phyloP scores from a whole-genome alignment of 2,888 invertebrate genomes.

The Microchrysa polita region DNA sequence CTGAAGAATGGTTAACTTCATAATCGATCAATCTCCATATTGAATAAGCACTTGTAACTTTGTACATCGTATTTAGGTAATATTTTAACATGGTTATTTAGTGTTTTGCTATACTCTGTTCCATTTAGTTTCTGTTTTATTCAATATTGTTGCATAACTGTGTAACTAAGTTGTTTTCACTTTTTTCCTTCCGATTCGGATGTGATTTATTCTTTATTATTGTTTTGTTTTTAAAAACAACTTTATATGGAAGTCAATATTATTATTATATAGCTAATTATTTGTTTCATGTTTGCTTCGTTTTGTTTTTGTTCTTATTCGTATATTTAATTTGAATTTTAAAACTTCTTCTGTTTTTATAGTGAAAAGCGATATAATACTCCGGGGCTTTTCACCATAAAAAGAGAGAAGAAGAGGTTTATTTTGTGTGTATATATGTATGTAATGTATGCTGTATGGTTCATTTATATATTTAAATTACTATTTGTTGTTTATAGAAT shows the following conservation, averaged over 20 bases:
- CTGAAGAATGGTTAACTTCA: background rate
- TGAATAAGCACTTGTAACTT: constrained; percentile 50
- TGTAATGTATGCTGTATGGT: constrained; percentile 23
- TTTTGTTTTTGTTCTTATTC: constrained; percentile 19
- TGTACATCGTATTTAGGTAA: constrained; percentile 45
- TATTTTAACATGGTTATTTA: constrained; percentile 42
- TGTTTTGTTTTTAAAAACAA: constrained; percentile 33
- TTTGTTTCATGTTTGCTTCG: constrained; percentile 40
- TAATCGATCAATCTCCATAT: constrained; percentile 17
- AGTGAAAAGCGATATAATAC: constrained; percentile 10
- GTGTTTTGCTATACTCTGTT: constrained; percentile 50
- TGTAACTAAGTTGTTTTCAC: constrained; percentile 28
- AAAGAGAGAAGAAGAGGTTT: constrained; percentile 16
- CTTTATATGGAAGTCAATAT: constrained; percentile 8
- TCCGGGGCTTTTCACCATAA: constrained; percentile 21
- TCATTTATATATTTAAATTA: constrained; percentile 38
- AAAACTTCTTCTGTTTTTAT: constrained; percentile 1
- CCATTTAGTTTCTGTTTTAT: constrained; percentile 24
- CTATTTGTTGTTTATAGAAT: constrained; percentile 43
- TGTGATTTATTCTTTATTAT: constrained; percentile 32
- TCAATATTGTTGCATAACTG: background rate
- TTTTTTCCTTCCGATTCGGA: constrained; percentile 5
- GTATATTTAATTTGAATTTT: background rate
- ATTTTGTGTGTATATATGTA: too few species aligned
- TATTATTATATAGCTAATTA: constrained; percentile 45